These are phyloP conservation scores for Clavelina lepadiformis DNA, from an alignment of 23 tunicate genomes.

Conservation along the genomic window DNA sequence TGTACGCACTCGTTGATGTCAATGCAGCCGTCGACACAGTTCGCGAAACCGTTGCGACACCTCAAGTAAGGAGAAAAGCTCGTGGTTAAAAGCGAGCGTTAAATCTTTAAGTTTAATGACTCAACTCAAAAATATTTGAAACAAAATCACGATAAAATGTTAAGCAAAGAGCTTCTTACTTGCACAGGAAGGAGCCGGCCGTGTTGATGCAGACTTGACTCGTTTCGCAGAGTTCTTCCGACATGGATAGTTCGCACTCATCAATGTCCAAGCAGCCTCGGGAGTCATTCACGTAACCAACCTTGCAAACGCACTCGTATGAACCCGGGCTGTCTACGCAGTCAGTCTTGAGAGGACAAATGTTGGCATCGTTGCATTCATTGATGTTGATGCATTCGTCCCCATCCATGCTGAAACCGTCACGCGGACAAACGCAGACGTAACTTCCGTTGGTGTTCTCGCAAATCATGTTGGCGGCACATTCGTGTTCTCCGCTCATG, in stretches of 20 bases:
- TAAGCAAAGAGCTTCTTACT: no score
- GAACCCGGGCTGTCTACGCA: conserved; percentile 16
- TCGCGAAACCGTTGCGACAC: no score
- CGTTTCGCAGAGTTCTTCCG: no score
- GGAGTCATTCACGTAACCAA: background rate
- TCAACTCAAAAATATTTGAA: no score
- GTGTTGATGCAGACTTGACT: conserved; percentile 23
- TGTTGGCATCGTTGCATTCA: conserved; percentile 12
- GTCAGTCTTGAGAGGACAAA: background rate
- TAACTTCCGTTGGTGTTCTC: conserved; percentile 18
- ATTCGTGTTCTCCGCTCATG: background rate
- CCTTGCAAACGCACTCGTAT: background rate
- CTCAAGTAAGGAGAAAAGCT: no score
- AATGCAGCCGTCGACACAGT: background rate
- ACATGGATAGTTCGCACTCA: background rate
- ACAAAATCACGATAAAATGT: no score
- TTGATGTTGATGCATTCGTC: conserved; percentile 20
- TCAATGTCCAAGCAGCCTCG: background rate
- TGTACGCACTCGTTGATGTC: conserved; percentile 1
- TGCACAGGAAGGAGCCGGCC: conserved; percentile 14
- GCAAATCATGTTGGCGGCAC: background rate
- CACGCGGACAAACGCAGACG: conserved; percentile 19
- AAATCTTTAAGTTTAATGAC: no score
- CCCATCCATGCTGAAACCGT: background rate
- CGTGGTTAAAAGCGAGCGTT: no score